Base-by-base conservation (phyloP, 1,140 invertebrate genomes). In the Teleogryllus occipitalis region DNA sequence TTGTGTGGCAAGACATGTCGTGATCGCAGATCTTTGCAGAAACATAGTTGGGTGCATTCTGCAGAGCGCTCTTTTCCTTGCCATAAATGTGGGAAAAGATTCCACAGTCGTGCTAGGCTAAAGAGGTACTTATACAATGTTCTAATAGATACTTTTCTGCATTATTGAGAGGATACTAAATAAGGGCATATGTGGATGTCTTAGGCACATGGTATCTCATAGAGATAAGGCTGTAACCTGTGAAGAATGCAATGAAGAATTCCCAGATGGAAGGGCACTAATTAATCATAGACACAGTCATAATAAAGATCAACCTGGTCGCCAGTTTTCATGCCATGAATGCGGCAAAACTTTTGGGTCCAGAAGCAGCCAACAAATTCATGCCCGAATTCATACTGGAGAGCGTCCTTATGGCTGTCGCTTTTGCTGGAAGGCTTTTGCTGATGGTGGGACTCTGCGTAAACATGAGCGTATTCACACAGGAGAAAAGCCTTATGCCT, bases 351-450 rank as follows among this genome's bases (percentile, higher is more conserved):
- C 93, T n/a, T 94, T 95, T 82, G 92, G 93, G 7, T 94, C 93
- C 82, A 89, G 95, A 77, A 98, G 97, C 88, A 93, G 98, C 0
- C 93, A 95, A 80, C 96, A 97, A 86, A 98, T 98, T 82, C 96
- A 97, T 84, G 90, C 96, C 27, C 89, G 95, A 39, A 96, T 95
- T 75, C 95, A 97, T 83, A 96, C 95, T 1, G 94, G 94, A 7
- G 91, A 92, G 83, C 89, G 93, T 73, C 93, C 96, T 0, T 98
- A 98, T 84, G 94, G 92, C 8, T 99, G 98, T 85, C 91, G 93
- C n/a, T 98, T 97, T 85, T 99, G 98, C 86, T 98, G 97, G 90
- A 99, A 99, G 85, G 96, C 97, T 39, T 99, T 99, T 85, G 98
- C 98, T 0, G 98, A 98, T 82, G 97, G 97, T 54, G 98, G 97